Evolutionary conservation across 2,888 invertebrate genomes (phyloP).

Genomic region (Hymenopus coronatus): DNA sequence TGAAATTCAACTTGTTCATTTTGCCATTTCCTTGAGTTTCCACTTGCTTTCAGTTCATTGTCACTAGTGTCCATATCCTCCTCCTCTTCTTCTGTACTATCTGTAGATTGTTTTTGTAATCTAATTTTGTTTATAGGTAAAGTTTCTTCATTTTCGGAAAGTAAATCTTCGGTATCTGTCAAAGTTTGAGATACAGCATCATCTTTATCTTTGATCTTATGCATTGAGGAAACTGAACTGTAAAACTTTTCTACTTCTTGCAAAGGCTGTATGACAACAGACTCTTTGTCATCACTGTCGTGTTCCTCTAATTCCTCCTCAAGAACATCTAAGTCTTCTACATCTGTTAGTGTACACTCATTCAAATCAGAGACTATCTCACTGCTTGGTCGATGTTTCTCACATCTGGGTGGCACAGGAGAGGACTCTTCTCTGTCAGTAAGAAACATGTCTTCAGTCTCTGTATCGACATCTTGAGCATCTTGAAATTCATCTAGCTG

Average conservation of each 20-base stretch:
- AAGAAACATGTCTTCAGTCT: constrained; percentile 5
- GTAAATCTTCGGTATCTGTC: neutral
- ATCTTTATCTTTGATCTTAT: neutral
- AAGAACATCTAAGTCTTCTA: constrained; percentile 42
- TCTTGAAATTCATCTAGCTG: neutral
- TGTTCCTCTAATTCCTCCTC: constrained; percentile 32
- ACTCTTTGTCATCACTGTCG: neutral
- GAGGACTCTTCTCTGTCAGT: neutral
- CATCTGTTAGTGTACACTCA: constrained; percentile 40
- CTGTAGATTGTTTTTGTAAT: neutral
- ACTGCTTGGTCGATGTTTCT: constrained; percentile 14
- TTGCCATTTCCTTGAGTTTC: neutral
- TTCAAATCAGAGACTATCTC: constrained; percentile 35
- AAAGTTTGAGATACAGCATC: neutral
- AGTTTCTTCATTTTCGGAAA: neutral
- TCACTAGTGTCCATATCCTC: neutral
- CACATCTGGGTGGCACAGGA: neutral
- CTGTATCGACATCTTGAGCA: constrained; percentile 3
- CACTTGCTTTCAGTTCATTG: neutral
- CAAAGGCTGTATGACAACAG: neutral
- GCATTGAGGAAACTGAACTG: neutral
- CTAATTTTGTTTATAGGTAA: neutral
- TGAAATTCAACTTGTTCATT: constrained; percentile 10
- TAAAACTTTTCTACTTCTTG: constrained; percentile 5
- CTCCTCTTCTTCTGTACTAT: neutral